phyloP scores from a whole-genome alignment of 2,797 vertebrate species.

The Stomatorhinus walkeri region DNA sequence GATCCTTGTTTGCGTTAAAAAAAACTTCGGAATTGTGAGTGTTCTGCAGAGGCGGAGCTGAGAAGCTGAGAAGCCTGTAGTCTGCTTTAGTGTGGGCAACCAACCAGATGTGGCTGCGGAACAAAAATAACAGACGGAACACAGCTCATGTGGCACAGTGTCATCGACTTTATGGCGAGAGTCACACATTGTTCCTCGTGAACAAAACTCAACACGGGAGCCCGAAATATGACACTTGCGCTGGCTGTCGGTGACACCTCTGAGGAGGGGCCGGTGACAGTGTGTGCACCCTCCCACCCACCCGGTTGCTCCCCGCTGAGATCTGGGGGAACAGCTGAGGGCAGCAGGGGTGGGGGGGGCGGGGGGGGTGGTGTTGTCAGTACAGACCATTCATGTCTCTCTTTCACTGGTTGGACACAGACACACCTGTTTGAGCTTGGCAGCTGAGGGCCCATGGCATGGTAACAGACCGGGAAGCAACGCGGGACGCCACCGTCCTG shows the following conservation, averaged over 20 bases:
- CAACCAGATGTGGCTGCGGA: not conserved
- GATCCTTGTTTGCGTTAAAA: not conserved
- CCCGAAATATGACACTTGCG: not conserved
- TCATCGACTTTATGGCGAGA: not conserved
- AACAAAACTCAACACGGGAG: not conserved
- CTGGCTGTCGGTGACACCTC: not conserved
- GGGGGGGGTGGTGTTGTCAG: not conserved
- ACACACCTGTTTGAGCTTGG: conserved; percentile 18
- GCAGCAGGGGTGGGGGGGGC: no score
- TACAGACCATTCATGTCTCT: conserved; percentile 13
- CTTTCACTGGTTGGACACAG: not conserved
- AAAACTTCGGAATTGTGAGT: not conserved
- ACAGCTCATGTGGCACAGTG: not conserved
- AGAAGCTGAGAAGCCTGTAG: not conserved
- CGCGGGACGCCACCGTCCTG: not conserved
- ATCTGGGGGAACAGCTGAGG: conserved; percentile 19
- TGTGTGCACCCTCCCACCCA: not conserved
- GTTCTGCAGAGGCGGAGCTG: not conserved
- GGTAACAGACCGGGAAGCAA: not conserved
- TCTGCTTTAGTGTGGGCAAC: not conserved
- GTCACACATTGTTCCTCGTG: not conserved
- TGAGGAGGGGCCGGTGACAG: not conserved
- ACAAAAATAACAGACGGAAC: not conserved
- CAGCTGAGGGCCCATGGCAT: conserved; percentile 10
- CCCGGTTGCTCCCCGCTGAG: not conserved